Evolutionary conservation across 1,140 invertebrate genomes (phyloP), one percentile per base, ranked within the genome.

Genomic region (Phthorimaea operculella): DNA sequence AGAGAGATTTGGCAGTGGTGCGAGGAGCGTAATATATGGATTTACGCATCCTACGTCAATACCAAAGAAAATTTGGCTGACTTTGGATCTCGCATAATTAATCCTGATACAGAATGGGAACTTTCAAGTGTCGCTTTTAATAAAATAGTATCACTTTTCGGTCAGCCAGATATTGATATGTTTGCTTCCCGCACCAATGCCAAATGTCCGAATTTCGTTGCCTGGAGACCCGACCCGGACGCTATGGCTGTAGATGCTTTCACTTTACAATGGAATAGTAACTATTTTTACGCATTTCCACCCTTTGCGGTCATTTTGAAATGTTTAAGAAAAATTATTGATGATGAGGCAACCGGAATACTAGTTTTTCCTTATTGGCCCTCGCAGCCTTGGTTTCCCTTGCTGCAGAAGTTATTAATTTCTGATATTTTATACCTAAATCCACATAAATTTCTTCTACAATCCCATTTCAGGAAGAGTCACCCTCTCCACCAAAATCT

Each of bases 331-430:
- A 54, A 54, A 45, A 54, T 54, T 39, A 28, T 21, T 12, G 18
- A 54, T 14, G 52, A 54, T 15, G 12, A 54, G 18, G 52, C 52
- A 5, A 21, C 10, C 6, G 52, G 52, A 11, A 54, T 54, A 21
- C 4, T 45, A 18, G 52, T 54, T n/a, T 44, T 54, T 33, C 36
- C 52, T 4, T 45, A 45, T 9, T 54, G 52, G 52, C 52, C 52
- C 10, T 45, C 52, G 10, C 65, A 74, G 51, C 59, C 63, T 4
- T 76, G 68, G 71, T 74, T 55, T 33, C 60, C 67, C 0, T 7
- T 73, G 8, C 34, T 52, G 11, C 33, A 36, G 15, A 16, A 33
- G 11, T 18, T 52, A 52, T 39, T 52, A 6, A 39, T 1, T 9
- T 52, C 51, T 9, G 28, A 54, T 4, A n/a, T 54, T 8, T 15